Evolutionary conservation across 1,140 invertebrate genomes (phyloP), one percentile per base, ranked within the genome.

Genomic region (Drosophila micromelanica): DNA sequence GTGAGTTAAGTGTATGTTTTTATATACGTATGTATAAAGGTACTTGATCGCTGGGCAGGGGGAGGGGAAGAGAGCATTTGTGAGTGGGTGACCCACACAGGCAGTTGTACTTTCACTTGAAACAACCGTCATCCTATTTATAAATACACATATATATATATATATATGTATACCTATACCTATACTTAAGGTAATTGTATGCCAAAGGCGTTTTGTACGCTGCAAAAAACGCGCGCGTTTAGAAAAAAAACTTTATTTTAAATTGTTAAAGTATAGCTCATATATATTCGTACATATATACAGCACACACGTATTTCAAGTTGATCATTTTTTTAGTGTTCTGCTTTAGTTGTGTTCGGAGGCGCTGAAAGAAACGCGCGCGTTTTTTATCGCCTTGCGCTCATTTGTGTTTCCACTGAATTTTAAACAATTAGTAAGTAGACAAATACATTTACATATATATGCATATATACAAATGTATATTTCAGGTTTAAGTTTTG

Each of bases 41-140:
- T 60, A 38, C 20, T 9, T 30, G 55, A 6, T 27, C 9, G 12
- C 1, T 11, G 6, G n/a, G 5, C 13, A 15, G 2, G 23, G 23
- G 12, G 23, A 9, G 40, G 32, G 11, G 42, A 7, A 40, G 64
- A 9, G 27, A 6, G 45, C 12, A 4, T 3, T 11, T 17, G 5
- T 17, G 32, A 17, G 15, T n/a, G 5, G 45, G 37, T 57, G 45
- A 65, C 43, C 68, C 60, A 70, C 60, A 70, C 60, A 13, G 51
- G 32, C 23, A 49, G 52, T 12, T 56, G 38, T 54, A 52, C 62
- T 72, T 72, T 67, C 69, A 72, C 69, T 51, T 57, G 8, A 30
- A 51, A 30, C 12, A 42, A 32, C 13, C 30, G 54, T 56, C 38
- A 65, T 30, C 12, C 27, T 48, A 55, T 63, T 55, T 68, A 35